A percentile compares a stretch with the other conserved stretches of the same genome.
phyloP scores from a whole-genome alignment of 2,888 invertebrate species.

The Lepidochrysops patricia region DNA sequence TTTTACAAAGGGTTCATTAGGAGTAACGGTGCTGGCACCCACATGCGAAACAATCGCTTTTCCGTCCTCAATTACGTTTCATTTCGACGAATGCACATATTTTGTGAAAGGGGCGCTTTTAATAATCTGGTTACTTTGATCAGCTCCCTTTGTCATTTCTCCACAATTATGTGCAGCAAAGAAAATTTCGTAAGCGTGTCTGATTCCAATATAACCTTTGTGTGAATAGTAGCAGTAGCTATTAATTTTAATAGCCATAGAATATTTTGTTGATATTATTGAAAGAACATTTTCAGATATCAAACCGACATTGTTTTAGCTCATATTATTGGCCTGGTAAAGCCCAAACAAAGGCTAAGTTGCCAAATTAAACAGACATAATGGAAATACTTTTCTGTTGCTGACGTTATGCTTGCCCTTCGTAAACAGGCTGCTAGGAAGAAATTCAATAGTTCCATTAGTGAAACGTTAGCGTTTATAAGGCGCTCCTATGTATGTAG shows the following conservation, averaged over 20 bases:
- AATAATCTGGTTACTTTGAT: background rate
- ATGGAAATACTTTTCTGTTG: background rate
- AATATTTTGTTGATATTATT: too few relatives aligned
- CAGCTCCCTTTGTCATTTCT: background rate
- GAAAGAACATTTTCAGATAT: too few relatives aligned
- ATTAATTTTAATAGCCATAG: too few relatives aligned
- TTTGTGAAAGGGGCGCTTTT: slow-evolving; percentile 9
- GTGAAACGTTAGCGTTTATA: slow-evolving; percentile 43
- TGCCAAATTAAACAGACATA: background rate
- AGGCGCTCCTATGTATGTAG: slow-evolving; percentile 56
- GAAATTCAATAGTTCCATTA: slow-evolving; percentile 53
- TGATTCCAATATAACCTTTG: too few relatives aligned
- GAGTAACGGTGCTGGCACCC: slow-evolving; percentile 49
- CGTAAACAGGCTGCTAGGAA: slow-evolving; percentile 34
- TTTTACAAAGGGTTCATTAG: slow-evolving; percentile 65
- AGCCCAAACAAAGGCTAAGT: background rate
- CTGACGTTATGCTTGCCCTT: slow-evolving; percentile 21
- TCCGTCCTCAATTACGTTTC: slow-evolving; percentile 29
- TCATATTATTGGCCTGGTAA: background rate
- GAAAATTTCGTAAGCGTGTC: too few relatives aligned
- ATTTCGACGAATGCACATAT: slow-evolving; percentile 15
- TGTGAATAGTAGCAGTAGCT: too few relatives aligned
- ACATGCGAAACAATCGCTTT: slow-evolving; percentile 54
- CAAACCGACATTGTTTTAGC: too few relatives aligned
- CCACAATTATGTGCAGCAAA: too few relatives aligned